phyloP scores from a whole-genome alignment of 2,888 invertebrate species.

The Schizotus pectinicornis region DNA sequence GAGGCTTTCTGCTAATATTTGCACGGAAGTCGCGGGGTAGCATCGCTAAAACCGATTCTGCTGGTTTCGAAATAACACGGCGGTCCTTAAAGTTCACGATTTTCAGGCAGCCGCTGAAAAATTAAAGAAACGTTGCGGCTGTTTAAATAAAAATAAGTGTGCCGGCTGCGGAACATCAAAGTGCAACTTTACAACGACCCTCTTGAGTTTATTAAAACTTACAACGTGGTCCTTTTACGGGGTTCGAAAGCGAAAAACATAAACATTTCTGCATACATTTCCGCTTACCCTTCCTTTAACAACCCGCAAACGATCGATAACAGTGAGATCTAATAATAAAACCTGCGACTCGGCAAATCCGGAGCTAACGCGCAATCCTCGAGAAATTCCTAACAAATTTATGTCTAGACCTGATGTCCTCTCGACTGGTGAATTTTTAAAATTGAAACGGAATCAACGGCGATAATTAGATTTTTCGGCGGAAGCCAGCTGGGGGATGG shows the following conservation, averaged over 20 bases:
- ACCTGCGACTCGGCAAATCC: slow-evolving; percentile 16
- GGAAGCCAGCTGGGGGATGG: neutral
- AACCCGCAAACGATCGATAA: slow-evolving; percentile 11
- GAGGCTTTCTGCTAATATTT: no score
- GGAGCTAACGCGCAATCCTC: slow-evolving; percentile 7
- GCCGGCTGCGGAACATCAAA: neutral
- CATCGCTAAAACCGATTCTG: no score
- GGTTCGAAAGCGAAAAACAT: slow-evolving; percentile 10
- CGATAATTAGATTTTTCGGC: no score
- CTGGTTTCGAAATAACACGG: no score
- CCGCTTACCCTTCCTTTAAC: slow-evolving; percentile 3
- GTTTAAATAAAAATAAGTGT: no score
- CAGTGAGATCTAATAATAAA: slow-evolving; percentile 15
- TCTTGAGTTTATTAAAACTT: slow-evolving; percentile 19
- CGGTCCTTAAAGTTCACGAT: no score
- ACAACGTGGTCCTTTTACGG: slow-evolving; percentile 7
- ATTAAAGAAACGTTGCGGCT: neutral
- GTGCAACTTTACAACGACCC: neutral
- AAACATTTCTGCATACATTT: slow-evolving; percentile 21
- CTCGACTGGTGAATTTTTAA: neutral
- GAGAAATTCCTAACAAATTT: slow-evolving; percentile 14
- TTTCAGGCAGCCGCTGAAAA: no score
- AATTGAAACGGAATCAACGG: neutral
- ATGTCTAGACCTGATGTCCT: slow-evolving; percentile 4
- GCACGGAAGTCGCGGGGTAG: no score